phyloP scores from a whole-genome alignment of 1,140 invertebrate species.

The Sitophilus oryzae region DNA sequence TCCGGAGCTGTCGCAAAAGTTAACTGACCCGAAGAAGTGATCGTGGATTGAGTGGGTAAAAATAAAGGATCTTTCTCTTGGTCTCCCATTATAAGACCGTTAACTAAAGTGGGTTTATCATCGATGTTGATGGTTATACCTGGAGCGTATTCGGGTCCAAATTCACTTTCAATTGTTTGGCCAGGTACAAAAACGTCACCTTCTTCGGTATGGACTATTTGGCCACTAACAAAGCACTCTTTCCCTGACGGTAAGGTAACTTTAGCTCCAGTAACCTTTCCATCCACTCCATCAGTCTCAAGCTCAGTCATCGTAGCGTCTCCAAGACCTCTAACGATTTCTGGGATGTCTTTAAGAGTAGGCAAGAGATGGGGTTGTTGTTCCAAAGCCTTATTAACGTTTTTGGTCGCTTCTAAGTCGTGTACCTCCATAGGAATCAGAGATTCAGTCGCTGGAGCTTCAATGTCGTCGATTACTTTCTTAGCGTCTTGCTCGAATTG shows the following conservation, averaged over 20 bases:
- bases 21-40: constrained; percentile 47
- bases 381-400: constrained; percentile 51
- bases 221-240: constrained; percentile 58
- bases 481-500: constrained; percentile 53
- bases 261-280: constrained; percentile 40
- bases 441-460: constrained; percentile 35
- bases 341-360: constrained; percentile 56
- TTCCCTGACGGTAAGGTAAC: constrained; percentile 44
- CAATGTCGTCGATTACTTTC: constrained; percentile 47
- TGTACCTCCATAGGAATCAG: constrained; percentile 47
- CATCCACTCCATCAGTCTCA: constrained; percentile 54
- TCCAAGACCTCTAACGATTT: constrained; percentile 56
- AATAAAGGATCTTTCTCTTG: constrained; percentile 45
- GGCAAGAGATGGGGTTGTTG: constrained; percentile 52
- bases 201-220: constrained; percentile 61
- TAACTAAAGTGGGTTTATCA: constrained; percentile 59
- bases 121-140: constrained; percentile 65
- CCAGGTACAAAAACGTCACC: constrained; percentile 67
- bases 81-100: constrained; percentile 45
- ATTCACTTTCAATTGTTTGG: constrained; percentile 63
- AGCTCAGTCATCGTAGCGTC: constrained; percentile 54
- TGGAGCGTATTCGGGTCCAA: constrained; percentile 62
- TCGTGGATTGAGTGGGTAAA: constrained; percentile 54
- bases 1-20: constrained; percentile 44
- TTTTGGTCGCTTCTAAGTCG: constrained; percentile 51